Percentiles rank a stretch among this genome's conserved stretches.
Evolutionary conservation across 1,140 invertebrate species (phyloP).

Genomic region (Halictus rubicundus): DNA sequence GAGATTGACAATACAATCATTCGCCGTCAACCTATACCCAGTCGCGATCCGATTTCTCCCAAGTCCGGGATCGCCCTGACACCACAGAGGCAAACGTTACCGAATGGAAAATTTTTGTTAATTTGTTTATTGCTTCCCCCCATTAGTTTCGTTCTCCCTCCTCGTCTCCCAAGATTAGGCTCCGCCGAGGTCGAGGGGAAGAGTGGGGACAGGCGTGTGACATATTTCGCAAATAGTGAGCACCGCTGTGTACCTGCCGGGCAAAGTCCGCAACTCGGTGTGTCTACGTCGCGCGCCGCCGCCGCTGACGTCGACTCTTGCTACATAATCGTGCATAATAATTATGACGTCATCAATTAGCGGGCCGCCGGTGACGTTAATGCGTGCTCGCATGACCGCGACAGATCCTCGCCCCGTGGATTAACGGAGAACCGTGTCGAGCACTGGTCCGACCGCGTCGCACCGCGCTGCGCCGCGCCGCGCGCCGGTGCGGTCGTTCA

Average conservation of each 20-base stretch:
- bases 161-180: too few relatives aligned
- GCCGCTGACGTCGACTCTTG: conserved; percentile 26
- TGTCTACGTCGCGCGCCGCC: conserved; percentile 48
- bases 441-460: background rate
- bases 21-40: too few relatives aligned
- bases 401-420: conserved; percentile 56
- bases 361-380: conserved; percentile 64
- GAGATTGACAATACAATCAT: too few relatives aligned
- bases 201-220: too few relatives aligned
- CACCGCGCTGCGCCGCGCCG: background rate
- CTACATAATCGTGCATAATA: conserved; percentile 70
- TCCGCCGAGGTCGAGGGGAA: too few relatives aligned
- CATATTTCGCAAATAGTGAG: too few relatives aligned
- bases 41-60: too few relatives aligned
- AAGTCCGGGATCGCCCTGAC: too few relatives aligned
- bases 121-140: too few relatives aligned
- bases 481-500: background rate
- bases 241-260: background rate
- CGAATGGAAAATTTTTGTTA: too few relatives aligned
- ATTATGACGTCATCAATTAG: conserved; percentile 71
- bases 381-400: conserved; percentile 58
- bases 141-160: too few relatives aligned
- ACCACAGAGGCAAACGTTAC: too few relatives aligned
- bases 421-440: conserved; percentile 27
- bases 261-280: conserved; percentile 56